Conservation (phyloP, 2,797 vertebrate genomes). For the Hapalemur alaotrensis region DNA sequence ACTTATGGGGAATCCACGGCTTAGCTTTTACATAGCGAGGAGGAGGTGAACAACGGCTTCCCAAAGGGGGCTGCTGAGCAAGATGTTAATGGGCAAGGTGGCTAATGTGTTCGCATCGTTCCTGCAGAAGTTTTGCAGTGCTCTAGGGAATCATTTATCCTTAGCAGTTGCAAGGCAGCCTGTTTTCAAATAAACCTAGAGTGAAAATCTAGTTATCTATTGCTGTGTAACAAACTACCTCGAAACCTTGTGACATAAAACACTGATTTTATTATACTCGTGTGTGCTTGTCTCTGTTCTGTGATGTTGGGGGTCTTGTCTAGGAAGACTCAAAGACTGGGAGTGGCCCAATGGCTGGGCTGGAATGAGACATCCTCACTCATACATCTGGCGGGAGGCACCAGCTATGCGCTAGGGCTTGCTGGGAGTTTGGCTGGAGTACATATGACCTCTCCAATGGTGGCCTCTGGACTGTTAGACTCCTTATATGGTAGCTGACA, state of each 20-base stretch:
- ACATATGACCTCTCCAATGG: neutral
- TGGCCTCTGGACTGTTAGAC: neutral
- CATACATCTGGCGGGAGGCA: rapidly evolving
- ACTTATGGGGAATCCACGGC: constrained; percentile 72
- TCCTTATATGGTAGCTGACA: neutral
- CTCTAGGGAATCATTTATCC: constrained; percentile 79
- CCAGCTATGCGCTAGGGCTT: neutral
- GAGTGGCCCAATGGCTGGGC: neutral
- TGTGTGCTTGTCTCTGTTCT: neutral
- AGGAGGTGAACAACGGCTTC: constrained; percentile 73
- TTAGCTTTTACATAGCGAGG: constrained; percentile 71
- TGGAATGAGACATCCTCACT: neutral
- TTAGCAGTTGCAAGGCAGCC: constrained; percentile 72
- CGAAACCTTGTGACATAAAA: neutral
- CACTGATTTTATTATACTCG: neutral
- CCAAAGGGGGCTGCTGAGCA: constrained; percentile 75
- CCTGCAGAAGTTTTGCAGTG: constrained; percentile 74
- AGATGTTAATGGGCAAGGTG: constrained; percentile 75
- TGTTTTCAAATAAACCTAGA: constrained; percentile 68
- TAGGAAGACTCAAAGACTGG: neutral
- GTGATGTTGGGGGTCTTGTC: neutral
- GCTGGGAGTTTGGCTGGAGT: neutral
- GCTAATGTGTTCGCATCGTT: constrained; percentile 80
- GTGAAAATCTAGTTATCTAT: constrained; percentile 39
- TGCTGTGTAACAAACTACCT: neutral